These are phyloP conservation scores for Lycocorax pyrrhopterus DNA, from an alignment of 2,113 vertebrate species.

Conservation along the genomic window DNA sequence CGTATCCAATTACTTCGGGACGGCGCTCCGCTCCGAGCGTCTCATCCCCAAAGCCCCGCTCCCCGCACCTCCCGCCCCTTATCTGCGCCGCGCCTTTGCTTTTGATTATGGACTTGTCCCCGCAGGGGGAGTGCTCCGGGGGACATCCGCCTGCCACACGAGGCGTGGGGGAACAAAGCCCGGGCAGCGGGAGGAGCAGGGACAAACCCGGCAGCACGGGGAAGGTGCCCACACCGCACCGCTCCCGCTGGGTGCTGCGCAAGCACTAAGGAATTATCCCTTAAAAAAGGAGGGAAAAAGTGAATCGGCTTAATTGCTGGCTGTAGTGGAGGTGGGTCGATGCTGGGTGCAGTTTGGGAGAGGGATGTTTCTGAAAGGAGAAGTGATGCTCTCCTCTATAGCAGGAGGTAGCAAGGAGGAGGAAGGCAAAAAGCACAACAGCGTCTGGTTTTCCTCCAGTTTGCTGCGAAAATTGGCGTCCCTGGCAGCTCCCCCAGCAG, in stretches of 20 bases:
- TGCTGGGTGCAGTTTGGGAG: not conserved
- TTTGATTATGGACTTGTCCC: conserved; percentile 17
- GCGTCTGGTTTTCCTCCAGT: not conserved
- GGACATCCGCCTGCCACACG: not conserved
- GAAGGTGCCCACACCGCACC: not conserved
- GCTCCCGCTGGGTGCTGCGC: not conserved
- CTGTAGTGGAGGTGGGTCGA: not conserved
- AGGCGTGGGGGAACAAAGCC: not conserved
- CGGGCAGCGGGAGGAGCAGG: not conserved
- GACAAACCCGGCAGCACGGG: accelerated
- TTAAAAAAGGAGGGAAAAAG: not conserved
- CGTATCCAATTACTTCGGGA: conserved; percentile 18
- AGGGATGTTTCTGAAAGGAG: not conserved
- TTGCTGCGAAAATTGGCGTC: not conserved
- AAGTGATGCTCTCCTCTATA: not conserved
- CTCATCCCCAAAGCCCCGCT: not conserved
- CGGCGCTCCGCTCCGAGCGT: not conserved
- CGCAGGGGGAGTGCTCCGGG: not conserved
- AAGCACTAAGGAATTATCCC: not conserved
- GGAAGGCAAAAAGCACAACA: not conserved
- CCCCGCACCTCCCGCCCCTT: not conserved
- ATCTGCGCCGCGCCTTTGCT: not conserved
- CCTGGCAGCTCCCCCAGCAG: not conserved
- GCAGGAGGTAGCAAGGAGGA: not conserved
- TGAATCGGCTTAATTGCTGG: not conserved